Conservation (phyloP, 2,888 invertebrate species). For the Theretra japonica region DNA sequence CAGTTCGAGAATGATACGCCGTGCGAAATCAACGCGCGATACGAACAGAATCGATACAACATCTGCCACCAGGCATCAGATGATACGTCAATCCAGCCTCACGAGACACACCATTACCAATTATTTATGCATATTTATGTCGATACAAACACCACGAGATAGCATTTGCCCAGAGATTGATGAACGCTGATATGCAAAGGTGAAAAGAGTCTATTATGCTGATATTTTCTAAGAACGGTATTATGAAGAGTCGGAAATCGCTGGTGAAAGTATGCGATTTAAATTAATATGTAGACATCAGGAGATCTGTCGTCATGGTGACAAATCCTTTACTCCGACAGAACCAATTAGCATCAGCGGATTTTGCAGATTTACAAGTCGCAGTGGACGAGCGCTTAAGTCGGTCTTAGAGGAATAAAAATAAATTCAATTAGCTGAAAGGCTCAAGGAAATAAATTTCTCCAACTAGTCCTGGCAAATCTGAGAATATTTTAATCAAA, state of each 20-base stretch:
- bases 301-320: not conserved
- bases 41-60: conserved; percentile 55
- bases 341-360: not conserved
- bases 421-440: not conserved
- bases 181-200: conserved; percentile 21
- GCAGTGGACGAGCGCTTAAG: not conserved
- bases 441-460: not conserved
- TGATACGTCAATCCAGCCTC: conserved; percentile 53
- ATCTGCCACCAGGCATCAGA: conserved; percentile 50
- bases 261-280: conserved; percentile 14
- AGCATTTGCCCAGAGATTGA: conserved; percentile 26
- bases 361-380: not conserved
- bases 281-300: conserved; percentile 2
- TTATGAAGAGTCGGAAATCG: not conserved
- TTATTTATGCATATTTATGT: conserved; percentile 55
- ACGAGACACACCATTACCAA: conserved; percentile 46
- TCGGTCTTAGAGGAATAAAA: not conserved
- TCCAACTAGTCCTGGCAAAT: not conserved
- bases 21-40: conserved; percentile 24
- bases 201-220: conserved; percentile 13
- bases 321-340: conserved; percentile 8
- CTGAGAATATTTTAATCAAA: not conserved
- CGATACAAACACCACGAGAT: conserved; percentile 42
- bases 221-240: not conserved
- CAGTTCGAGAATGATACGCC: not conserved